Base-by-base conservation (phyloP, 2,797 vertebrate genomes). In the Telmatherina bonti region DNA sequence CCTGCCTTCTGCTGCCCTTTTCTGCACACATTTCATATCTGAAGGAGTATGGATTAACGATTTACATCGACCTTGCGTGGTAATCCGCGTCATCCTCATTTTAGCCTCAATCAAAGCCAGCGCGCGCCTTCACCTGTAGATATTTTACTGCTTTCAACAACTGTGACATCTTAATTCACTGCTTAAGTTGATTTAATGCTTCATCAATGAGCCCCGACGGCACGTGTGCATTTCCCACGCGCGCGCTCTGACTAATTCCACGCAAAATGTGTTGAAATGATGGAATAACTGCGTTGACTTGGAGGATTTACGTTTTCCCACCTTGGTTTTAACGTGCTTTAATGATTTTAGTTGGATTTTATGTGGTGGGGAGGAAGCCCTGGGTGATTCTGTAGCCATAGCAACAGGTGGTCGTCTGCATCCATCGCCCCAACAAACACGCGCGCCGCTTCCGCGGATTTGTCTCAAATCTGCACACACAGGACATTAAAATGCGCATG, bases 391-490 rank as follows among this genome's bases (percentile, higher is more conserved):
- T 89, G 92, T 94, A 92, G 76, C 89, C 93, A 93, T 94, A 92
- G 93, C 90, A 93, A 94, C 93, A 93, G 90, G 92, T 93, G 87
- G 74, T 85, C 85, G 88, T 84, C 84, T 89, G 88, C 80, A 86
- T 85, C 83, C 67, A 75, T 64, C 65, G 31, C 41, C 18, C 11
- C 36, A 47, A 13, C 70, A 55, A 64, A 55, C 36, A 63, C 69
- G 67, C 67, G 47, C 57, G 20, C 35, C 54, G 55, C 31, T 8
- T 51, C 36, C 59, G 65, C 27, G 45, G 57, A 66, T 77, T 47
- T 81, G 73, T 65, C 79, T 61, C 70, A 71, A 62, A 80, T 70
- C 53, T 31, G 30, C 7, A 27, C 78, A 67, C 13, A 36, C 29
- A 43, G 33, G 33, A 52, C 20, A 13, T 15, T 7, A 35, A 11